Evolutionary conservation across 2,888 invertebrate genomes (phyloP), one percentile per base, ranked within the genome.

Genomic region (Rhagium mordax): DNA sequence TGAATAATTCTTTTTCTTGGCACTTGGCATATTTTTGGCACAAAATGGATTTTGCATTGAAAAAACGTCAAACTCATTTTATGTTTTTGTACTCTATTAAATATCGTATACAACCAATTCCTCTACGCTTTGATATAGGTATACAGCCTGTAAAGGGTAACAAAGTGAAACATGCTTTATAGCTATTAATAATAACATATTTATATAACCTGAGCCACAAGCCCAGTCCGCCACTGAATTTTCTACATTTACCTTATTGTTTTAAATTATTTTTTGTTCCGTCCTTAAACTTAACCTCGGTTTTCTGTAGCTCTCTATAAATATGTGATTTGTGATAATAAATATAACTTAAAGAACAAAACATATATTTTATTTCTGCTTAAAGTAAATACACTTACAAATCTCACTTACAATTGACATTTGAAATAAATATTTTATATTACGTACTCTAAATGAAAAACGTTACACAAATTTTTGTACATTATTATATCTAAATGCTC

Each of bases 381-480:
- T 62, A 24, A 24, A 21, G 48, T 27, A 15, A 64, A 27, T 49
- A 64, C 47, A 64, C 24, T 64, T 49, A 49, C 24, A 27, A 49
- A 64, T 64, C 48, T 47, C 64, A 64, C 49, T 64, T 64, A 15
- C 13, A 24, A n/a, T n/a, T n/a, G 13, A 41, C 41, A 41, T n/a
- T 4, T n/a, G 13, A 41, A 41, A 41, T 41, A 41, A 41, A 41
- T 41, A 41, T 41, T n/a, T 15, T 41, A 41, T n/a, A 41, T n/a
- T n/a, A n/a, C n/a, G n/a, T n/a, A n/a, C n/a, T n/a, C 5, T 41
- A n/a, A 64, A 16, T 24, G 41, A 62, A 48, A n/a, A 62, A 18
- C 49, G 21, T 27, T 27, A 15, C 48, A 49, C 29, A 64, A n/a
- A 48, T 49, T 49, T 64, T 61, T 61, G 61, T 61, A 61, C 61